Base-by-base conservation (phyloP, 2,797 vertebrate species). In the Accipiter fasciatus region DNA sequence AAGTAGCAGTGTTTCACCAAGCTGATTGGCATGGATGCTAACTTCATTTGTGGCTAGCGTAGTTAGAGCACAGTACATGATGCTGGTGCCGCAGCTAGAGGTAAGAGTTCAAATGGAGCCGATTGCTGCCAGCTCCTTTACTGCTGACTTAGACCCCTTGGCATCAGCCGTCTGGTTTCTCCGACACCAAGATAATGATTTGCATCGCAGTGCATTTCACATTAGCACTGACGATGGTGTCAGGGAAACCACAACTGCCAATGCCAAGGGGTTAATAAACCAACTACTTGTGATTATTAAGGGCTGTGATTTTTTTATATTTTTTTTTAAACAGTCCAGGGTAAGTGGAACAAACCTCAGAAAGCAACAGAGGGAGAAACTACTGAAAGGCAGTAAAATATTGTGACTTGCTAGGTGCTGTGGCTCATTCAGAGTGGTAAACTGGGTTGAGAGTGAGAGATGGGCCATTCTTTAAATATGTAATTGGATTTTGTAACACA, bases 261-360 rank as follows among this genome's bases (percentile, higher is more conserved):
- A 8, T 95, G 90, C 91, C 75, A 89, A 84, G 88, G 93, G 87
- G 83, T 94, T 93, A 93, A 94, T 94, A 92, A 96, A 94, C 87
- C 69, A 20, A 3, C 91, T 89, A 16, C 89, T 92, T 79, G 46
- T 90, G 82, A 49, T 95, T 93, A 71, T 87, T 93, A 95, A 91
- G 77, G 64, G 70, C 46, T 92, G 49, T 26, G 59, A 39, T 81
- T 52, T 25, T 47, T 39, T 39, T 11, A 11, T 39, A 11, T 46
- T 24, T 61, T 82, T 25, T 37, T 65, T 25, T 40, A 8, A 73
- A 14, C 61, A 40, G 61, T 57, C n/a, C 24, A 47, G 76, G 28
- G 31, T 39, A 88, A 66, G 62, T 24, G 40, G 54, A 59, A 57
- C 39, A 72, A 92, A 40, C 57, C 84, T 84, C 4, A 0, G 52